A percentile compares a stretch with the other conserved stretches of the same genome.
phyloP scores from a whole-genome alignment of 2,113 vertebrate species.

The Mirza zaza region DNA sequence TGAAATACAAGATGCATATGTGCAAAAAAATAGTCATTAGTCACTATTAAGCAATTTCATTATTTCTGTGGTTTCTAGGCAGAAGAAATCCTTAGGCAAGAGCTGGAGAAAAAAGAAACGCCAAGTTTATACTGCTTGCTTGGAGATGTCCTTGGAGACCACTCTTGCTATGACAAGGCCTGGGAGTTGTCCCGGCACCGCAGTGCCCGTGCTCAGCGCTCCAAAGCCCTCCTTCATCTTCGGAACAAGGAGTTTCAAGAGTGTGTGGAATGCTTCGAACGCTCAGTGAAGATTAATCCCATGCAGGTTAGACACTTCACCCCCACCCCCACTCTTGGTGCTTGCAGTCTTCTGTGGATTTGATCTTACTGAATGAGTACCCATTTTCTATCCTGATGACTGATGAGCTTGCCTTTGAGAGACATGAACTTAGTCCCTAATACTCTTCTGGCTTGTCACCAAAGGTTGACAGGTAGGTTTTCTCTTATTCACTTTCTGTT shows the following conservation, averaged over 20 bases:
- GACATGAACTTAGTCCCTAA: neutral
- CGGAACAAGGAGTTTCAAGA: constrained; percentile 88
- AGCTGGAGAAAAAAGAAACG: constrained; percentile 94
- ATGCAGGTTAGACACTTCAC: constrained; percentile 89
- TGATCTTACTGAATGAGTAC: neutral
- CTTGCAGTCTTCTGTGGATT: neutral
- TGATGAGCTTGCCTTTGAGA: neutral
- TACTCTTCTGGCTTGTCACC: neutral
- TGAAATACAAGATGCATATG: neutral
- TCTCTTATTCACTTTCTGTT: neutral
- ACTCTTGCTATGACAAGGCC: constrained; percentile 92
- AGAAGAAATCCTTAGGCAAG: constrained; percentile 92
- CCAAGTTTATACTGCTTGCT: constrained; percentile 93
- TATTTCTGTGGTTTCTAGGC: constrained; percentile 85
- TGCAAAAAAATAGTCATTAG: neutral
- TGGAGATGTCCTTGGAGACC: constrained; percentile 94
- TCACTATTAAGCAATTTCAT: neutral
- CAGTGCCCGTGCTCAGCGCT: constrained; percentile 94
- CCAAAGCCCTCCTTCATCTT: constrained; percentile 95
- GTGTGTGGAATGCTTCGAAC: constrained; percentile 94
- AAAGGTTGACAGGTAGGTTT: neutral
- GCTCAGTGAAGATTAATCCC: constrained; percentile 90
- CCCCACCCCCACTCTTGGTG: neutral
- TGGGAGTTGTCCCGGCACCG: constrained; percentile 94
- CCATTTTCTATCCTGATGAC: neutral